Base-by-base conservation (phyloP, 2,797 vertebrate genomes). In the Florisuga fusca region DNA sequence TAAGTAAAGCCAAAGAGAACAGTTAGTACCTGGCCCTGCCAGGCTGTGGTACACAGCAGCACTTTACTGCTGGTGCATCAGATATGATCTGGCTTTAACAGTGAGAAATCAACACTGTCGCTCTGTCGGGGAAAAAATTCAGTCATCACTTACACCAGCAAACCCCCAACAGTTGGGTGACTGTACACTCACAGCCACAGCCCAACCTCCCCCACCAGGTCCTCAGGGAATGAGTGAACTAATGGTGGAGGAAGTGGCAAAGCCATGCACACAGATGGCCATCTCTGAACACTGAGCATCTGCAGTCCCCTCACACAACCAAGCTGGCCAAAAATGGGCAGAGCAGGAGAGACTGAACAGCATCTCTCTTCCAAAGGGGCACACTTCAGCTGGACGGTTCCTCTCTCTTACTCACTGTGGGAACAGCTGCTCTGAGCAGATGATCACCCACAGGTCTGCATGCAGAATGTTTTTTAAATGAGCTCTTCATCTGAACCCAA, bases 61-160 rank as follows among this genome's bases (percentile, higher is more conserved):
- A 14, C 68, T 15, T 46, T 18, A 15, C 10, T 8, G 20, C 93
- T 84, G 69, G 94, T 80, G 91, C 75, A 96, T 97, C 97, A 97
- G 97, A 96, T 91, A 86, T 45, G 90, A 94, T 91, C 88, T 96
- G 96, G 97, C 97, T 89, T 80, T 16, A 94, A 61, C 43, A 84
- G 23, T 43, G 18, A 82, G 29, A 57, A 79, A 94, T 98, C 98
- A 98, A 95, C 98, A 98, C 26, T 92, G 94, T 97, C 97, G 97
- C 95, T 98, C 97, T 97, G 98, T 96, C 81, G 97, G 97, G 97
- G 98, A 98, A 98, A 98, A 97, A 98, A 98, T 29, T 82, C 34
- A 13, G 92, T 98, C 97, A 98, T 98, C 90, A 90, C 8, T 5
- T 31, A 55, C 93, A 93, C 90, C 93, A 83, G 71, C 14, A 6